These are phyloP conservation scores for Lipotes vexillifer DNA, from an alignment of 2,113 vertebrate genomes.

Conservation along the genomic window DNA sequence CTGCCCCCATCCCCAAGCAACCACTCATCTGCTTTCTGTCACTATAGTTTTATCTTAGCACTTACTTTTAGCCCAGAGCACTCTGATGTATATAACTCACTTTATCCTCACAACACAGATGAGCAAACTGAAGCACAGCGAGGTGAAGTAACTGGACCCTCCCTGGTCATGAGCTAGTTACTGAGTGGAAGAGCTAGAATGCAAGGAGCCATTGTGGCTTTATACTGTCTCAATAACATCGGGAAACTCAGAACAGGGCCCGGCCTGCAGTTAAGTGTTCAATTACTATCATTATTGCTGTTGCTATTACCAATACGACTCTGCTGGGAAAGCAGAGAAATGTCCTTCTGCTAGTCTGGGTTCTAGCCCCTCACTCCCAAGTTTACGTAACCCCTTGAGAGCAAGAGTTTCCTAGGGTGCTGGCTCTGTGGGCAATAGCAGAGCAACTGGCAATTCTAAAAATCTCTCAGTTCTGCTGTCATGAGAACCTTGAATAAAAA, in stretches of 20 bases:
- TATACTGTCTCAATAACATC: fast-evolving
- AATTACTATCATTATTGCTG: fast-evolving
- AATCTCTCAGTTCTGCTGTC: not conserved
- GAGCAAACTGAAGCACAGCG: not conserved
- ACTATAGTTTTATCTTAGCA: fast-evolving
- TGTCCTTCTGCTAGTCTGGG: not conserved
- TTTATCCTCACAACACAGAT: not conserved
- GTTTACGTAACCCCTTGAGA: not conserved
- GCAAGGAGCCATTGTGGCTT: not conserved
- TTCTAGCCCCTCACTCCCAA: not conserved
- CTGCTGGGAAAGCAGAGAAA: not conserved
- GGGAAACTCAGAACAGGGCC: not conserved
- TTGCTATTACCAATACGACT: not conserved
- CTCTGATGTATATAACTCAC: not conserved
- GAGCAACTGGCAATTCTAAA: not conserved
- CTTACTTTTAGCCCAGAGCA: not conserved
- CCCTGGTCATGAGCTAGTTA: fast-evolving
- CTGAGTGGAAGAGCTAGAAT: not conserved
- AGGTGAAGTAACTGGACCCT: not conserved
- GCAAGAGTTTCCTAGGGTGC: not conserved
- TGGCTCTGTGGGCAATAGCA: not conserved
- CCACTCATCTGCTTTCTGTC: not conserved
- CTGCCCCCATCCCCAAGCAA: fast-evolving
- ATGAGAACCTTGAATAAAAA: not conserved
- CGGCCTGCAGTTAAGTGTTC: fast-evolving